Percentiles rank a stretch among this genome's conserved stretches.
Evolutionary conservation across 64 coral and sea anemone genomes (phyloP).

Genomic region (Porites lutea): DNA sequence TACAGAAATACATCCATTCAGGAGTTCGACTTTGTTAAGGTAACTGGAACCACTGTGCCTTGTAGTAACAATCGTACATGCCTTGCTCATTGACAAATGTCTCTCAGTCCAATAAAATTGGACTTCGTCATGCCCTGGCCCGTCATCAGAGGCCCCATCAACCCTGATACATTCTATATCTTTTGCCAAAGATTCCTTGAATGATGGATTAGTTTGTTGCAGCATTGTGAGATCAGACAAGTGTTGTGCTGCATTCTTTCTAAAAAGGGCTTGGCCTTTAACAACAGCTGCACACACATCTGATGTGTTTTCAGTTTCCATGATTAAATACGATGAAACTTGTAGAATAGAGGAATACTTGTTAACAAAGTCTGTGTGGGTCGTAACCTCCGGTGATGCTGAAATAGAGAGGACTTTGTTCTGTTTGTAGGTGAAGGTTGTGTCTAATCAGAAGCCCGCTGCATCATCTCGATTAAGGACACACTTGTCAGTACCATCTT

Average conservation of each 20-base stretch:
- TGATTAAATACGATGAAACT: constrained; percentile 32
- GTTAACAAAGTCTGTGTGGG: constrained; percentile 42
- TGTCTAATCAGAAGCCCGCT: constrained; percentile 51
- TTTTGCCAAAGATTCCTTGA: background rate
- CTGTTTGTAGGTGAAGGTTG: constrained; percentile 60
- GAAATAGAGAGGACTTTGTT: background rate
- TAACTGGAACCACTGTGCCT: background rate
- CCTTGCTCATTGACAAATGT: background rate
- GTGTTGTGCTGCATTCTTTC: constrained; percentile 37
- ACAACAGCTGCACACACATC: constrained; percentile 18
- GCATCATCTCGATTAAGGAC: constrained; percentile 62
- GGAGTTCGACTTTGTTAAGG: background rate
- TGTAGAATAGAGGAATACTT: constrained; percentile 49
- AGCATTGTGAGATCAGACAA: too few species aligned
- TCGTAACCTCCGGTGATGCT: constrained; percentile 26
- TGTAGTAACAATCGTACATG: background rate
- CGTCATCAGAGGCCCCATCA: background rate
- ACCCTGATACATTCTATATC: background rate
- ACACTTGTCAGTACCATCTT: constrained; percentile 43
- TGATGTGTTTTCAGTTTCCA: constrained; percentile 16
- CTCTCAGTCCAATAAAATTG: background rate
- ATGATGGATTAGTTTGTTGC: background rate
- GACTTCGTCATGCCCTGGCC: background rate
- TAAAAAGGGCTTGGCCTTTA: constrained; percentile 33
- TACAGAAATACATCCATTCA: background rate